Percentiles rank a stretch among this genome's conserved stretches.
These are phyloP conservation scores for Sebastes umbrosus DNA, from an alignment of 2,797 vertebrate genomes.

Conservation along the genomic window DNA sequence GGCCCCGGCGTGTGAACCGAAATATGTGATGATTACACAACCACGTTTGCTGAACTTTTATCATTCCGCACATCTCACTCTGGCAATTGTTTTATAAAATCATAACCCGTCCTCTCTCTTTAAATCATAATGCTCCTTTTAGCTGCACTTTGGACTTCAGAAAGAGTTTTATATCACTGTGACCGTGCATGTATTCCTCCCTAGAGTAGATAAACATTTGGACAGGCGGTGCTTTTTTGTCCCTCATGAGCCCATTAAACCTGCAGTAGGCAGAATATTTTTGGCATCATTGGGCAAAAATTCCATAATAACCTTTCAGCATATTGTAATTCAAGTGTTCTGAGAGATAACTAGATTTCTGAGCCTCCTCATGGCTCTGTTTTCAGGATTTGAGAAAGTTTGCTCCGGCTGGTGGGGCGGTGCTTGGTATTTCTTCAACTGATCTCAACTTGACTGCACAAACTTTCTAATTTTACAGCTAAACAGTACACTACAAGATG, in stretches of 20 bases:
- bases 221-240: neutral
- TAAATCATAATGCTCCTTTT: conserved; percentile 19
- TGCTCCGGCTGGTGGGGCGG: neutral
- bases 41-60: neutral
- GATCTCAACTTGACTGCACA: neutral
- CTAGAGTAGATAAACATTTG: neutral
- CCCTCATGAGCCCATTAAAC: conserved; percentile 2
- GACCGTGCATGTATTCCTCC: conserved; percentile 3
- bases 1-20: neutral
- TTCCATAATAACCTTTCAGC: neutral
- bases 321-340: neutral
- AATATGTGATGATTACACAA: conserved; percentile 5
- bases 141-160: conserved; percentile 14
- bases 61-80: neutral
- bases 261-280: neutral
- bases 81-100: neutral
- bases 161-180: conserved; percentile 1
- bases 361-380: too few species aligned
- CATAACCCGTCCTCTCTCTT: neutral
- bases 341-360: too few species aligned
- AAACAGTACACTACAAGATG: neutral
- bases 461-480: neutral
- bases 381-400: neutral
- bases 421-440: neutral
- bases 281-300: neutral